Base-by-base conservation (phyloP, 2,797 vertebrate genomes). In the Thunnus albacares region DNA sequence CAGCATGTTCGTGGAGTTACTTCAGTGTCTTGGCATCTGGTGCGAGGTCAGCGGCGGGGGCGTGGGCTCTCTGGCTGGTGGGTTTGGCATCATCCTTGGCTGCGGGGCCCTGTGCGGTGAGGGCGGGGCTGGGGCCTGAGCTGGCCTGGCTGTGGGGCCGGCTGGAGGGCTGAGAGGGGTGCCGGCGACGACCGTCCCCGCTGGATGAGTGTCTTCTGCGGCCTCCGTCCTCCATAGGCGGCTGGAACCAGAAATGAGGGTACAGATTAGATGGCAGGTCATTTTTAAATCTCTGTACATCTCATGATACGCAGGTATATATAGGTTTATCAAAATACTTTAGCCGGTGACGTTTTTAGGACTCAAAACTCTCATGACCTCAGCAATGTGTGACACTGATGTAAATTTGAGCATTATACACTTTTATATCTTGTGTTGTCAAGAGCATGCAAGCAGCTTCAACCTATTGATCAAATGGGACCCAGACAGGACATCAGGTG, bases 191-290 rank as follows among this genome's bases (percentile, higher is more conserved):
- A 68, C 97, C 95, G 8, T 99, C 98, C 3, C 96, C 97, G 0
- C 94, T 95, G 9, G 95, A 95, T 0, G 96, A 92, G 89, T 97
- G 97, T 87, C 98, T 96, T 84, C 97, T 96, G 87, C 97, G 97
- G 73, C 95, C 95, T 77, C 97, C 96, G 76, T 99, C 98, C 91
- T 99, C 98, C 94, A 99, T 98, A 5, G 97, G 98, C 18, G 98
- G 98, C 98, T 99, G 93, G 3, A 95, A 95, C 0, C 12, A 62
- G 10, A 83, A 18, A 81, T 1, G 26, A 13, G 2, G 2, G 11
- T 4, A 3, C 35, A 52, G 20, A 2, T 67, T 18, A 71, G 41
- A 65, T 15, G 30, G 24, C 12, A 11, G 38, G 2, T 24, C 0
- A 0, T 20, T 33, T 30, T 30, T 30, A 30, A 30, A 24, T 24